Evolutionary conservation across 1,140 invertebrate genomes (phyloP), one percentile per base, ranked within the genome.

Genomic region (Parapsyche elsis): DNA sequence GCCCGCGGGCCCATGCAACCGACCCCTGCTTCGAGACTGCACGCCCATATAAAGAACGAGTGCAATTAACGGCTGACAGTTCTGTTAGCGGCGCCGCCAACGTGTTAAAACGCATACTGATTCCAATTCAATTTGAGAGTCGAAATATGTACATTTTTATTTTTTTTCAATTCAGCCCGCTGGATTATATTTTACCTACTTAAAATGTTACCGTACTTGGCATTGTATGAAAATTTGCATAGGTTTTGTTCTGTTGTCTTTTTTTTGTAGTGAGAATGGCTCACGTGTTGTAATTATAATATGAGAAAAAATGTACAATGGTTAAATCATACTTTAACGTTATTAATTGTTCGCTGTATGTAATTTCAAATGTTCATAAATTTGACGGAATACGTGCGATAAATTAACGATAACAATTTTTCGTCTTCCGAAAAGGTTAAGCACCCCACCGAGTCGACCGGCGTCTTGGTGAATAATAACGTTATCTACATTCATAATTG

Each of bases 401-500:
- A 38, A 38, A 38, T 38, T 38, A 38, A 38, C 30, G 30, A 38
- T 38, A 38, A 38, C 30, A 38, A 4, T 53, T n/a, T 53, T 53
- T 53, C 12, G 2, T 53, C 12, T n/a, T 14, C 10, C 10, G 26
- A 67, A 67, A 67, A 67, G 64, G 64, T 67, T 67, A 30, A 67
- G 64, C 21, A 67, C 64, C 64, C 64, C 64, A 23, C 21, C 23
- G 64, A 9, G 21, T 64, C 24, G 12, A n/a, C n/a, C n/a, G n/a
- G 5, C 21, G 64, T 30, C 10, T 21, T 67, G n/a, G 71, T 46
- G 45, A 73, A 38, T 46, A 73, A 73, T 19, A 64, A 61, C 71
- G 70, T 75, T 80, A 80, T 80, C 79, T 80, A 38, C 21, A 19
- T 64, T 80, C 45, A 57, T 80, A 80, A 80, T 80, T 80, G 74